Percentiles rank a stretch among this genome's conserved stretches.
phyloP scores from a whole-genome alignment of 2,113 vertebrate genomes.

The Corythornis cristatus region DNA sequence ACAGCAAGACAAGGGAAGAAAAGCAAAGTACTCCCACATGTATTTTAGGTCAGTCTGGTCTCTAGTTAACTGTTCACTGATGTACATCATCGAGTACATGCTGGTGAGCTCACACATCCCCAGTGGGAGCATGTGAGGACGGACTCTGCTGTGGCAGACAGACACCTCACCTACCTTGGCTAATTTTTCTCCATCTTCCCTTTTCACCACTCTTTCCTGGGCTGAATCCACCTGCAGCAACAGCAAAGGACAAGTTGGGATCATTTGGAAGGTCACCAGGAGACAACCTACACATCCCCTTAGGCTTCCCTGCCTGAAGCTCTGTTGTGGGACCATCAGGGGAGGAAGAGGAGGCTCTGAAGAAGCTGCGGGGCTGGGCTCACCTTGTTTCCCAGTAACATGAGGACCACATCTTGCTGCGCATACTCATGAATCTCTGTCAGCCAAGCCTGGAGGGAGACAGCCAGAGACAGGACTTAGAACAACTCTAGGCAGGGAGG shows the following conservation, averaged over 20 bases:
- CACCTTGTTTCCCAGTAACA: slow-evolving; percentile 95
- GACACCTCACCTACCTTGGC: slow-evolving; percentile 83
- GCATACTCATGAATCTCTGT: slow-evolving; percentile 92
- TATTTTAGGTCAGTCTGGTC: background rate
- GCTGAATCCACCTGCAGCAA: slow-evolving; percentile 85
- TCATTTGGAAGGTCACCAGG: background rate
- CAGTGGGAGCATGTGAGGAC: accelerated
- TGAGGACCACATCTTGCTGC: slow-evolving; percentile 88
- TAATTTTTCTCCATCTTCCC: slow-evolving; percentile 90
- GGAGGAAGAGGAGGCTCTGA: background rate
- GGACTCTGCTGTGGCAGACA: accelerated
- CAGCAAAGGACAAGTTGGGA: background rate
- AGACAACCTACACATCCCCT: background rate
- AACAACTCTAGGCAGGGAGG: background rate
- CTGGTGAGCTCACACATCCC: accelerated
- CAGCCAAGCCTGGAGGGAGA: slow-evolving; percentile 86
- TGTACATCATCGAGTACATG: background rate
- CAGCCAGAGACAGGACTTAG: background rate
- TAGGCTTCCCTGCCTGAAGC: accelerated
- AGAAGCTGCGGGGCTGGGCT: background rate
- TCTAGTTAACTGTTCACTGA: background rate
- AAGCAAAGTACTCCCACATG: background rate
- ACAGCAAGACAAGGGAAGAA: background rate
- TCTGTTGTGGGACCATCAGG: accelerated
- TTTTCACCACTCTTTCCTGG: slow-evolving; percentile 89